A percentile compares a stretch with the other conserved stretches of the same genome.
Evolutionary conservation across 2,797 vertebrate genomes (phyloP).

Genomic region (Pelodytes ibericus): DNA sequence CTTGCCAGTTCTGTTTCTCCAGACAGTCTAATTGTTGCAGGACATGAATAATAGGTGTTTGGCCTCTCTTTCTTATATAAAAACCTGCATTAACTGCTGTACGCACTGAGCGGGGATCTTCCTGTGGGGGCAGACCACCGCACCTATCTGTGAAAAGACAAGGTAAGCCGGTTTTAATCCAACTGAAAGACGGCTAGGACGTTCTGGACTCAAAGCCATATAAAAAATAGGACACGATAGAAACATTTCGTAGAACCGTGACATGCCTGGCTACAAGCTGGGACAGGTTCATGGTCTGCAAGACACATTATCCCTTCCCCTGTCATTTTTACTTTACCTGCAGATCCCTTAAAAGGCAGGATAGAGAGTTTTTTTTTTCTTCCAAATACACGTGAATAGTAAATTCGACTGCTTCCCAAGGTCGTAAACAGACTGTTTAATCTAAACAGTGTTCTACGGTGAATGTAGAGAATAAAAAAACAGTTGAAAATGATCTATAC

Average conservation of each 20-base stretch:
- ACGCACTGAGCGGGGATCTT: not conserved
- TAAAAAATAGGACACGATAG: conserved; percentile 17
- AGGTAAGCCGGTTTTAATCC: conserved; percentile 24
- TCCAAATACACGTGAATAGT: not conserved
- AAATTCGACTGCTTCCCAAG: too few relatives aligned
- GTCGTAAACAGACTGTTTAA: too few relatives aligned
- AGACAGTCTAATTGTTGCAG: conserved; percentile 5
- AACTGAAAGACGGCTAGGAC: conserved; percentile 7
- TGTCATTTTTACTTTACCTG: not conserved
- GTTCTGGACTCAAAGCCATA: conserved; percentile 40
- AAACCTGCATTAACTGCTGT: conserved; percentile 7
- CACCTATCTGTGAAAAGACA: conserved; percentile 15
- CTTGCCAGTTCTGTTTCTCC: not conserved
- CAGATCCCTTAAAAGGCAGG: not conserved
- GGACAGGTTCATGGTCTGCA: not conserved
- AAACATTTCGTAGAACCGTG: conserved; percentile 19
- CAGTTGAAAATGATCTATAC: too few relatives aligned
- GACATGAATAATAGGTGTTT: conserved; percentile 28
- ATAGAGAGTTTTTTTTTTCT: not conserved
- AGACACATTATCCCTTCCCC: not conserved
- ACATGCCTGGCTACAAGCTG: conserved; percentile 13
- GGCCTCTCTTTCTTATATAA: not conserved
- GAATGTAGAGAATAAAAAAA: too few relatives aligned
- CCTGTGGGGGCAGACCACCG: conserved; percentile 19
- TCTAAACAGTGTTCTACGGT: too few relatives aligned